Conservation (phyloP, 1,140 invertebrate species). For the Orussus abietinus region DNA sequence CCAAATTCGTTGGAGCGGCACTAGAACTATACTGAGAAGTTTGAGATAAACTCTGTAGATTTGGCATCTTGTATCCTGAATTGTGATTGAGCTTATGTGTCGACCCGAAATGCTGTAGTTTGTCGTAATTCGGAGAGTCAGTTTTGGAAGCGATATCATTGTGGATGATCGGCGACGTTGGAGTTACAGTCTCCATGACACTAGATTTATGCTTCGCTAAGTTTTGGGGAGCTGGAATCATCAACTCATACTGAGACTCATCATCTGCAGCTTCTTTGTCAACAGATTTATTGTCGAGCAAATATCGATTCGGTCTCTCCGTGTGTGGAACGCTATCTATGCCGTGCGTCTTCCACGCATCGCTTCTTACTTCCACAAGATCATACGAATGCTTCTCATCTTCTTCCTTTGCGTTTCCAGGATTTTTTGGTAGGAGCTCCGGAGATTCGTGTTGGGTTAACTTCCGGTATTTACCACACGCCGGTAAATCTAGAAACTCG, state of each 20-base stretch:
- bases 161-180: slow-evolving; percentile 34
- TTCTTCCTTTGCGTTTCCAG: slow-evolving; percentile 24
- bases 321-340: slow-evolving; percentile 67
- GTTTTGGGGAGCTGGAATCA: slow-evolving; percentile 31
- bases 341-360: slow-evolving; percentile 75
- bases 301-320: slow-evolving; percentile 41
- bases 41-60: slow-evolving; percentile 19
- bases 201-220: slow-evolving; percentile 26
- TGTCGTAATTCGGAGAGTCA: slow-evolving; percentile 64
- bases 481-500: slow-evolving; percentile 26
- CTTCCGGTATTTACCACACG: slow-evolving; percentile 30
- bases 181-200: slow-evolving; percentile 17
- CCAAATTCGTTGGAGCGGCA: slow-evolving; percentile 40
- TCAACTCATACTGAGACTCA: slow-evolving; percentile 38
- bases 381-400: slow-evolving; percentile 59
- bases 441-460: slow-evolving; percentile 31
- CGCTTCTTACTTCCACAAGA: slow-evolving; percentile 63
- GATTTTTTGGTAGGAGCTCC: slow-evolving; percentile 40
- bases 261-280: slow-evolving; percentile 23
- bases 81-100: slow-evolving; percentile 63
- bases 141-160: slow-evolving; percentile 25
- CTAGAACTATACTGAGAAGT: slow-evolving; percentile 22
- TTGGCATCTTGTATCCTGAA: slow-evolving; percentile 62
- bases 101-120: slow-evolving; percentile 74
- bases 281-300: slow-evolving; percentile 8